Evolutionary conservation across 2,797 vertebrate species (phyloP).

Genomic region (Phylloscopus collybita): DNA sequence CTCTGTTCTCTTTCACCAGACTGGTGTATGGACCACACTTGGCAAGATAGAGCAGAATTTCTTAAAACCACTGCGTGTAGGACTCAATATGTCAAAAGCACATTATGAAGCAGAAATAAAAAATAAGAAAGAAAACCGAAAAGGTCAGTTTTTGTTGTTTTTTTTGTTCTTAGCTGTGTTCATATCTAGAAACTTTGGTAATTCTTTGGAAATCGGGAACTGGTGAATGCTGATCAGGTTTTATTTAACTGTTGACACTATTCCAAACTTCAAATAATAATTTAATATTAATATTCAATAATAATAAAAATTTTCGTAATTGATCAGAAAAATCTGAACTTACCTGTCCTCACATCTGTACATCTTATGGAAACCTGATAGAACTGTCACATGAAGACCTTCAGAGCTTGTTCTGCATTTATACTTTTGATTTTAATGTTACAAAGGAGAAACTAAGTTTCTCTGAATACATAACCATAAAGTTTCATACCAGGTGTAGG

Average conservation of each 20-base stretch:
- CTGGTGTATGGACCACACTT: constrained; percentile 84
- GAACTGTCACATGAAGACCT: neutral
- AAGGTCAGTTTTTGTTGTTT: constrained; percentile 68
- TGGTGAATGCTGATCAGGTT: neutral
- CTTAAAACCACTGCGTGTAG: constrained; percentile 85
- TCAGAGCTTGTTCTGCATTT: neutral
- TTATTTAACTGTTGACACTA: neutral
- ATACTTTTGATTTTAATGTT: neutral
- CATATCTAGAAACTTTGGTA: neutral
- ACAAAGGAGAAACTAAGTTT: neutral
- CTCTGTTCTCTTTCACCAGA: constrained; percentile 64
- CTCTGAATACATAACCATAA: neutral
- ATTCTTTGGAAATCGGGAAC: neutral
- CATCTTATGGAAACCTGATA: neutral
- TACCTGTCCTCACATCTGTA: neutral
- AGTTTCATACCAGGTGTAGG: neutral
- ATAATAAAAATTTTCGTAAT: neutral
- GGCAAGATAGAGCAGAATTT: constrained; percentile 83
- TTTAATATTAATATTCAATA: neutral
- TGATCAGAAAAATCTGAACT: neutral
- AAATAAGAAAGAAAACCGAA: constrained; percentile 82
- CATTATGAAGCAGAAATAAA: constrained; percentile 89
- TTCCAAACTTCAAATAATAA: neutral
- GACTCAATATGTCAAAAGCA: constrained; percentile 88
- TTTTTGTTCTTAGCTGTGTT: constrained; percentile 13